phyloP scores from a whole-genome alignment of 2,797 vertebrate genomes.

The Melanotaenia nigrans region DNA sequence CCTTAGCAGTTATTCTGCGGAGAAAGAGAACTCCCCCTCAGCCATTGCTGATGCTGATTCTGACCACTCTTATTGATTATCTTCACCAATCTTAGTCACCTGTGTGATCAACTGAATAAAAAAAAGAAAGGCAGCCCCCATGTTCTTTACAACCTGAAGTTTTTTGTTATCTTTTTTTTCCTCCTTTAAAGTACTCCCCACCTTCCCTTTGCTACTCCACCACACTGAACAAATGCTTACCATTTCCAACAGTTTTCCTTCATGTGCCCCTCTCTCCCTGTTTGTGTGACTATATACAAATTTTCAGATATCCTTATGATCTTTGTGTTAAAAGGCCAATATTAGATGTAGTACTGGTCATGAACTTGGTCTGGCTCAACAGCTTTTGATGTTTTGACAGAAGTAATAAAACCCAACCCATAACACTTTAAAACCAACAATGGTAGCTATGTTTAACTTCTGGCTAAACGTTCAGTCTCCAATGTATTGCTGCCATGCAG shows the following conservation, averaged over 20 bases:
- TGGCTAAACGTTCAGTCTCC: slow-evolving; percentile 69
- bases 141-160: neutral
- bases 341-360: slow-evolving; percentile 70
- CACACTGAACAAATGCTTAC: slow-evolving; percentile 8
- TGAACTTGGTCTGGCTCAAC: slow-evolving; percentile 76
- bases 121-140: slow-evolving; percentile 2
- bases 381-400: slow-evolving; percentile 84
- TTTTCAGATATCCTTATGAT: slow-evolving; percentile 69
- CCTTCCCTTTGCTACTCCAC: neutral
- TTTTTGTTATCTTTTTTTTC: neutral
- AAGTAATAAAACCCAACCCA: slow-evolving; percentile 83
- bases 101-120: slow-evolving; percentile 36
- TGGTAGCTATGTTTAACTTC: slow-evolving; percentile 79
- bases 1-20: slow-evolving; percentile 2
- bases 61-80: slow-evolving; percentile 41
- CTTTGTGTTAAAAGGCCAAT: slow-evolving; percentile 65
- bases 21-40: neutral
- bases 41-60: neutral
- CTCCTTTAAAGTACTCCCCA: neutral
- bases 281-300: slow-evolving; percentile 34
- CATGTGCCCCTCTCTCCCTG: neutral
- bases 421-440: slow-evolving; percentile 82
- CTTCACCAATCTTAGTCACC: slow-evolving; percentile 16
- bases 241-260: slow-evolving; percentile 8
- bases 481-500: slow-evolving; percentile 64